phyloP scores from a whole-genome alignment of 2,797 vertebrate genomes.

The Cercopithecus hamlyni region DNA sequence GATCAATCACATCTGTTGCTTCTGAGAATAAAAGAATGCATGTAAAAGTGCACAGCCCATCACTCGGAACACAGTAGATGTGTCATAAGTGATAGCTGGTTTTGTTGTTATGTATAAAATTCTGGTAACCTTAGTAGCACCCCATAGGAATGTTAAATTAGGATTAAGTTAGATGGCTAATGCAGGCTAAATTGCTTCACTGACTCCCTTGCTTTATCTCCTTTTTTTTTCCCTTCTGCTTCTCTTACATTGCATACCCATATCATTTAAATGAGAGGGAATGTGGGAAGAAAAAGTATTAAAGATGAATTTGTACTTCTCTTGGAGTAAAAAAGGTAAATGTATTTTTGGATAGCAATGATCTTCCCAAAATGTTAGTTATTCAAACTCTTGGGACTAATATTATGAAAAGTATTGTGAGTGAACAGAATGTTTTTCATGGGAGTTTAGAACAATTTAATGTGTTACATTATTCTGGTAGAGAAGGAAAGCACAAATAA shows the following conservation, averaged over 20 bases:
- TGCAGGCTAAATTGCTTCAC: background rate
- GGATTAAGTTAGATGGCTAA: background rate
- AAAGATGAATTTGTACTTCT: background rate
- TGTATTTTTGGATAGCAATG: background rate
- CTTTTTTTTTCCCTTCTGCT: background rate
- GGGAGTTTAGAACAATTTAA: background rate
- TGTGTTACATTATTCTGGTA: background rate
- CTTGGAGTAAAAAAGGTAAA: background rate
- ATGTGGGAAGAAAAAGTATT: background rate
- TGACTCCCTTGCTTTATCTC: background rate
- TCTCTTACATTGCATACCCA: background rate
- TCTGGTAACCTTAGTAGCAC: background rate
- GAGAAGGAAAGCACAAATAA: background rate
- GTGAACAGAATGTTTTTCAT: background rate
- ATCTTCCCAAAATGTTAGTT: background rate
- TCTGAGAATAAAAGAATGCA: rapidly evolving
- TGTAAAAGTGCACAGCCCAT: background rate
- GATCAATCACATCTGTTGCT: background rate
- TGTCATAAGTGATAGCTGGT: background rate
- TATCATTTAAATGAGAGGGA: background rate
- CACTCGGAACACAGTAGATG: background rate
- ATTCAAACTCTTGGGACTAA: background rate
- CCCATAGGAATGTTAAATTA: background rate
- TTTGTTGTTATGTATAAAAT: background rate
- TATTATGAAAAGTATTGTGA: background rate